Percentiles rank a stretch among this genome's conserved stretches.
phyloP scores from a whole-genome alignment of 1,140 invertebrate species.

The Neodiprion fabricii region DNA sequence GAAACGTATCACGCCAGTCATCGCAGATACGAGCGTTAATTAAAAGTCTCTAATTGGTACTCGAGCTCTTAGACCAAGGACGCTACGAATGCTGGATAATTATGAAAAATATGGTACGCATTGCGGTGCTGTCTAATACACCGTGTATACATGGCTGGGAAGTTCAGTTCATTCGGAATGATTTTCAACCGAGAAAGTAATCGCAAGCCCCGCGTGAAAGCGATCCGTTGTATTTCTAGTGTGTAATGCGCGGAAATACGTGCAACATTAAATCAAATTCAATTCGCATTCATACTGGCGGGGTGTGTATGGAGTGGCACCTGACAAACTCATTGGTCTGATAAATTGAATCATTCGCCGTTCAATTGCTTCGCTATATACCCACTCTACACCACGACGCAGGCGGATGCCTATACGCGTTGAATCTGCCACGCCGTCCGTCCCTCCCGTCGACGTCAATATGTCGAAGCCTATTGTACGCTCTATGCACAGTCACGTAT shows the following conservation, averaged over 20 bases:
- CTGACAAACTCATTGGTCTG: constrained; percentile 63
- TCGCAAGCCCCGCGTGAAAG: constrained; percentile 48
- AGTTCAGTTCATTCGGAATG: not conserved
- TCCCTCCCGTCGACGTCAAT: not conserved
- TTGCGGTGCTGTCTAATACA: no score
- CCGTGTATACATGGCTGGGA: no score
- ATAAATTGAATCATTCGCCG: constrained; percentile 63
- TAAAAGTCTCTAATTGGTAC: not conserved
- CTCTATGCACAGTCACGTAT: not conserved
- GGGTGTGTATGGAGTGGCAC: constrained; percentile 52
- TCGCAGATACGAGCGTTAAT: not conserved
- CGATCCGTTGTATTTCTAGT: constrained; percentile 59
- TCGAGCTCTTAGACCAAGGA: not conserved
- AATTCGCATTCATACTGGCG: constrained; percentile 52
- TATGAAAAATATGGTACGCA: no score
- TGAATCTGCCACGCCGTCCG: not conserved
- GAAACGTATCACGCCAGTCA: not conserved
- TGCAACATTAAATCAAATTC: constrained; percentile 61
- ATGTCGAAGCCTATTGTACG: constrained; percentile 5
- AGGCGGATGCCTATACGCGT: not conserved
- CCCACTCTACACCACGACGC: not conserved
- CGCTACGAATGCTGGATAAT: no score
- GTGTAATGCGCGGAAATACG: constrained; percentile 58
- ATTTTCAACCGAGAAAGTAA: constrained; percentile 47
- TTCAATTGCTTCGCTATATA: constrained; percentile 55